phyloP scores from a whole-genome alignment of 2,797 vertebrate species.

The Clarias fuscus region DNA sequence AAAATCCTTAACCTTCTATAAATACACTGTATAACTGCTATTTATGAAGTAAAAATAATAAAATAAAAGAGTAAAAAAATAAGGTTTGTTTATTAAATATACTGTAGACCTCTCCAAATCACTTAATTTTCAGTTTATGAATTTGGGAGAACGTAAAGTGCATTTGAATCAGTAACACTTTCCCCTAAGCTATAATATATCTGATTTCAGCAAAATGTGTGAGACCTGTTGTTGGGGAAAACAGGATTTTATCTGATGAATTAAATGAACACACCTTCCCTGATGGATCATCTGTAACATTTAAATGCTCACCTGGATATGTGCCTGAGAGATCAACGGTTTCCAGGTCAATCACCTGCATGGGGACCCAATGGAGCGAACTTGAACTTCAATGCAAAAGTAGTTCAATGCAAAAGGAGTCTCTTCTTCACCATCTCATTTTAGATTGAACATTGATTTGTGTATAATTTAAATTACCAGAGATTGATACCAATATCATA shows the following conservation, averaged over 20 bases:
- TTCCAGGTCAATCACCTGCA: conserved; percentile 21
- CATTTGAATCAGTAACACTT: neutral
- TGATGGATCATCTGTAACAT: neutral
- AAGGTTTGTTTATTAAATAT: no score
- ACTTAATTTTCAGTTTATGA: neutral
- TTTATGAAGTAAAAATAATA: no score
- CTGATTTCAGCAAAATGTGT: conserved; percentile 50
- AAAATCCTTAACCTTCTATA: no score
- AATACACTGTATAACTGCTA: no score
- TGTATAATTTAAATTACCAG: neutral
- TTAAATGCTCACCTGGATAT: conserved; percentile 56
- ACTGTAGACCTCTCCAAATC: no score
- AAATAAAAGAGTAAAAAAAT: no score
- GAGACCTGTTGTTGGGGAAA: neutral
- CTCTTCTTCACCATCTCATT: neutral
- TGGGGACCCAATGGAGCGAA: conserved; percentile 44
- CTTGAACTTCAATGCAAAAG: conserved; percentile 53
- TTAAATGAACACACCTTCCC: accelerated
- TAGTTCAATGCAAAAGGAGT: conserved; percentile 40
- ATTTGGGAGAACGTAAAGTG: neutral
- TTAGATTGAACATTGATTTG: neutral
- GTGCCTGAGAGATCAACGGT: accelerated
- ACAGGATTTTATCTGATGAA: conserved; percentile 36
- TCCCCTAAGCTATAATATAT: neutral
- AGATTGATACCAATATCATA: neutral